Percentiles rank a stretch among this genome's conserved stretches.
Conservation (phyloP, 2,888 invertebrate species). For the Gymnosoma rotundatum region DNA sequence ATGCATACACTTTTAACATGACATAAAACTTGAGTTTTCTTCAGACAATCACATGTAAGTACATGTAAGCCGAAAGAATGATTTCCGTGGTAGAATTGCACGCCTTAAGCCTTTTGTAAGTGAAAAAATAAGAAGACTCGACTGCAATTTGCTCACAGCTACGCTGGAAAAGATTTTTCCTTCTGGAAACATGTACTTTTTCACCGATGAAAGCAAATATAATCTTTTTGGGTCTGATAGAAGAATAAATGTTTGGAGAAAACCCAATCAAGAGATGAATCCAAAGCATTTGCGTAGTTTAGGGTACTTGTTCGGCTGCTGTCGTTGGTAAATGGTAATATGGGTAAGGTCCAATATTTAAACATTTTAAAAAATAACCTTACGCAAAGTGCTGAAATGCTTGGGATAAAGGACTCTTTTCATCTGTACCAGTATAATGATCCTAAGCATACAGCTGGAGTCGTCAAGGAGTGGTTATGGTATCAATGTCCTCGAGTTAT, state of each 20-base stretch:
- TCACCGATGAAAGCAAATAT: conserved; percentile 33
- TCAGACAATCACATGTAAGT: no score
- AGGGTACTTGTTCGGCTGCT: conserved; percentile 20
- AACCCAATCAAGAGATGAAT: conserved; percentile 34
- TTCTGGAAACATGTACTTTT: neutral
- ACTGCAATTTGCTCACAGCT: neutral
- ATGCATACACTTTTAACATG: no score
- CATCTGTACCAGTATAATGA: neutral
- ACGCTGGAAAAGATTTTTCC: neutral
- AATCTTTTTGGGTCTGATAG: conserved; percentile 50
- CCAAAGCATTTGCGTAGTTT: conserved; percentile 23
- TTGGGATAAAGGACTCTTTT: neutral
- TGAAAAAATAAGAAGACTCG: neutral
- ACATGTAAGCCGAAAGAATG: neutral
- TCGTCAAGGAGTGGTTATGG: conserved; percentile 3
- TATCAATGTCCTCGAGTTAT: conserved; percentile 7
- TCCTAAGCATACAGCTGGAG: neutral
- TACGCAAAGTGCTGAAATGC: neutral
- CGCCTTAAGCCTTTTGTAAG: neutral
- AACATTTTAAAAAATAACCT: conserved; percentile 10
- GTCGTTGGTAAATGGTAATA: conserved; percentile 17
- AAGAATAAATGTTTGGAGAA: conserved; percentile 26
- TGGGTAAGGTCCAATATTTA: conserved; percentile 11
- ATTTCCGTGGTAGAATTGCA: neutral
- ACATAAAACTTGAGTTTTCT: no score